Conservation (phyloP, 2,797 vertebrate species). For the Remorina albescens region DNA sequence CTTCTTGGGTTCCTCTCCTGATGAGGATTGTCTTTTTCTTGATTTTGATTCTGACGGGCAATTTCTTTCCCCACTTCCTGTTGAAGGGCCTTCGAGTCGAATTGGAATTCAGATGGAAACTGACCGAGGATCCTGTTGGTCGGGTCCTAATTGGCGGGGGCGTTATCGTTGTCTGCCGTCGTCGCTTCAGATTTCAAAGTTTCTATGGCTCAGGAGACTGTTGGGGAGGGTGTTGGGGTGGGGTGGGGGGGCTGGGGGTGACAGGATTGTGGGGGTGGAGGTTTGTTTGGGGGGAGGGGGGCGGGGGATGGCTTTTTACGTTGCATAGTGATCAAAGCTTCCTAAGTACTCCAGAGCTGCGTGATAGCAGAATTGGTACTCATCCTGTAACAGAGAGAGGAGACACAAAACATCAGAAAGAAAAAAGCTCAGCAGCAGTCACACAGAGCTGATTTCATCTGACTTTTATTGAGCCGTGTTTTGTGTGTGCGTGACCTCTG, state of each 20-base stretch:
- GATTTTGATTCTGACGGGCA: constrained; percentile 60
- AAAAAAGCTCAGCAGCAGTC: neutral
- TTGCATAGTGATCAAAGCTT: constrained; percentile 99
- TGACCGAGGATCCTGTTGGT: constrained; percentile 68
- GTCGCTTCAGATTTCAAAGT: constrained; percentile 86
- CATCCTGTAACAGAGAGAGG: constrained; percentile 85
- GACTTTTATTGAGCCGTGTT: neutral
- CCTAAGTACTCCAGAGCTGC: constrained; percentile 98
- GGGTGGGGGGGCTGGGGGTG: constrained; percentile 66
- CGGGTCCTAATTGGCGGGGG: constrained; percentile 43
- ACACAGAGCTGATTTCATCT: neutral
- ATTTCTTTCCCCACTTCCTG: constrained; percentile 64
- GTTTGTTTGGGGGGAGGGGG: too few species aligned
- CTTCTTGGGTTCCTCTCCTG: constrained; percentile 66
- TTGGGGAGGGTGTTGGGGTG: constrained; percentile 67
- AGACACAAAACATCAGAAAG: constrained; percentile 43
- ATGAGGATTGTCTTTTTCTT: constrained; percentile 57
- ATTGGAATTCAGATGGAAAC: too few species aligned
- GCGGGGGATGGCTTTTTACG: constrained; percentile 95
- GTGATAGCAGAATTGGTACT: constrained; percentile 99
- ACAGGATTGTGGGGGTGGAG: constrained; percentile 60
- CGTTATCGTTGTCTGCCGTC: constrained; percentile 57
- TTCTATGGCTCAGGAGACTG: constrained; percentile 91
- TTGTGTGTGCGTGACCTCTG: constrained; percentile 47
- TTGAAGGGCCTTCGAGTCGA: constrained; percentile 54